Evolutionary conservation across 2,797 vertebrate species (phyloP).

Genomic region (Lepus townsendii): DNA sequence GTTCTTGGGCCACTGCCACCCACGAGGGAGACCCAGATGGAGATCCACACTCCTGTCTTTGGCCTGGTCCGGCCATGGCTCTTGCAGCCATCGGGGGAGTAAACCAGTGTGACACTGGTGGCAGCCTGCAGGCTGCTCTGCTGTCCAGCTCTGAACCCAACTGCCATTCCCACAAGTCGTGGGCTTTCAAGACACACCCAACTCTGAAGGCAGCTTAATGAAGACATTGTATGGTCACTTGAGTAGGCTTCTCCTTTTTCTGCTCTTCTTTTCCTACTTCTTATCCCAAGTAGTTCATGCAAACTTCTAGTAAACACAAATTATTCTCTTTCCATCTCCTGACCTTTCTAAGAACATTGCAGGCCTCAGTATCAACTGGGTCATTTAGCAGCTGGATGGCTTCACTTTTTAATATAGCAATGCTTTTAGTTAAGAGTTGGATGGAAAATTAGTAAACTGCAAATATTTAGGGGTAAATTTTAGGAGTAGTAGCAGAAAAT

Average conservation of each 20-base stretch:
- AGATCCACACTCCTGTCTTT: no score
- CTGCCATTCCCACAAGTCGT: background rate
- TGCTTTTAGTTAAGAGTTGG: background rate
- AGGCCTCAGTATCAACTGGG: background rate
- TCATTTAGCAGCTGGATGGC: background rate
- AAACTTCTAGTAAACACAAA: background rate
- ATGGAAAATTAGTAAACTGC: background rate
- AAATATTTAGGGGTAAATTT: slow-evolving; percentile 8
- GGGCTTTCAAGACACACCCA: background rate
- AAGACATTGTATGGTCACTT: background rate
- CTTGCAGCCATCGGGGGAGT: no score
- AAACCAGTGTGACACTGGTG: background rate
- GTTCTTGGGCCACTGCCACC: no score
- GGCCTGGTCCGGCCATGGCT: no score
- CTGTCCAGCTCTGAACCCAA: background rate
- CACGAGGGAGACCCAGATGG: no score
- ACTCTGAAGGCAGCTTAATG: background rate
- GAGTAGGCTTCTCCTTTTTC: background rate
- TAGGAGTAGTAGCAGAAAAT: background rate
- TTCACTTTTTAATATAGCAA: slow-evolving; percentile 8
- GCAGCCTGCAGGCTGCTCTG: background rate
- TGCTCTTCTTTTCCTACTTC: background rate
- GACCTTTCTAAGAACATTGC: background rate
- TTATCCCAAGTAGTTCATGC: background rate
- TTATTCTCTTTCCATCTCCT: background rate